Evolutionary conservation across 2,113 vertebrate species (phyloP).

Genomic region (Phycodurus eques): DNA sequence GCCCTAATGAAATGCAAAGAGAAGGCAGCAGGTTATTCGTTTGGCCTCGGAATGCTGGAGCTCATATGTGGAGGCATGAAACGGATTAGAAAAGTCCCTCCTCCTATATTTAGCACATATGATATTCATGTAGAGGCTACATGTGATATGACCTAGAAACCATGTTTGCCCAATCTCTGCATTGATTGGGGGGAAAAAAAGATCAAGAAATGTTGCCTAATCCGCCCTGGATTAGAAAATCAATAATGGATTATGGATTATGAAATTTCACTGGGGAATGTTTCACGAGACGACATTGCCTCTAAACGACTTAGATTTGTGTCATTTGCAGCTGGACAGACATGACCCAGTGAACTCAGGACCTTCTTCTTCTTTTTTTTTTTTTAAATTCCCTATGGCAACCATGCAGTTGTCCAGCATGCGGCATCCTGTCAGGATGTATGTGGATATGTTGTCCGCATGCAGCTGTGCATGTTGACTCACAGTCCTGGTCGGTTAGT

Average conservation of each 20-base stretch:
- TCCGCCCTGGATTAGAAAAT: constrained; percentile 59
- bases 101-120: constrained; percentile 48
- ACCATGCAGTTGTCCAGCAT: constrained; percentile 27
- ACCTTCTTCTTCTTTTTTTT: not conserved
- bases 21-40: constrained; percentile 24
- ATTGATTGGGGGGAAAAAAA: constrained; percentile 19
- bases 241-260: constrained; percentile 61
- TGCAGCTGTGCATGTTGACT: constrained; percentile 38
- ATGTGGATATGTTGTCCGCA: constrained; percentile 25
- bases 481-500: constrained; percentile 5
- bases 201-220: constrained; percentile 44
- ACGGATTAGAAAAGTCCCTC: constrained; percentile 43
- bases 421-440: constrained; percentile 42
- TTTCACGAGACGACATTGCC: constrained; percentile 14
- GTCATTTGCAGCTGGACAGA: constrained; percentile 4
- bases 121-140: constrained; percentile 13
- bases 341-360: constrained; percentile 2
- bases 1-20: constrained; percentile 23
- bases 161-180: constrained; percentile 37
- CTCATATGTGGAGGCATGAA: constrained; percentile 41
- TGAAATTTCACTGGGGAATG: constrained; percentile 49
- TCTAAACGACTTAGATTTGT: not conserved
- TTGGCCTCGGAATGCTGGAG: constrained; percentile 32
- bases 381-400: constrained; percentile 1
- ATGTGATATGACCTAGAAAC: constrained; percentile 57